Evolutionary conservation across 2,113 vertebrate species (phyloP).

Genomic region (Odocoileus virginianus): DNA sequence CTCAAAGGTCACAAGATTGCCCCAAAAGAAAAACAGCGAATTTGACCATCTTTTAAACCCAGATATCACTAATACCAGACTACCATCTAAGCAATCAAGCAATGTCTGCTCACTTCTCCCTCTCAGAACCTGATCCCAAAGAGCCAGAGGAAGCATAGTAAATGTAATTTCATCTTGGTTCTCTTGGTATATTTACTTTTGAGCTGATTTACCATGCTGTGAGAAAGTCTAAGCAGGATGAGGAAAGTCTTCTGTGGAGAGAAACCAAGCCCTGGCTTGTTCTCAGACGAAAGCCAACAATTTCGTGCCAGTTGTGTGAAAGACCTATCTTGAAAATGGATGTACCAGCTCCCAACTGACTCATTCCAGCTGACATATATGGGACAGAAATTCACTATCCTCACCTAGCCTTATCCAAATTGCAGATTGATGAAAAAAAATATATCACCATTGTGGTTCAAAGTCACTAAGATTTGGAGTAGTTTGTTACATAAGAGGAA

Average conservation of each 20-base stretch:
- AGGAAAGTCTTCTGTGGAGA: background rate
- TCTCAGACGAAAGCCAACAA: background rate
- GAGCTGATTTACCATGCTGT: background rate
- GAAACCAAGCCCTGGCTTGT: background rate
- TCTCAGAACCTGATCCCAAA: background rate
- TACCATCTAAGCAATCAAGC: background rate
- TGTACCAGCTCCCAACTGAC: background rate
- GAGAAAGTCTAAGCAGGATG: background rate
- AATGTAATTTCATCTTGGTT: background rate
- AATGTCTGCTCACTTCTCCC: background rate
- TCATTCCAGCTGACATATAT: background rate
- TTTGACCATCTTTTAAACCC: background rate
- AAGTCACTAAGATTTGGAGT: background rate
- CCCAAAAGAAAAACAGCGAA: background rate
- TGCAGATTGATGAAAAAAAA: background rate
- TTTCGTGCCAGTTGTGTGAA: background rate
- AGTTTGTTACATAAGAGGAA: background rate
- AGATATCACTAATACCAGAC: background rate
- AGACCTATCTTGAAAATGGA: background rate
- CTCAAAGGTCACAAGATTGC: background rate
- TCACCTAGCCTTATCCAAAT: background rate
- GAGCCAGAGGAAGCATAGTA: background rate
- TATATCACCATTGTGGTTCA: background rate
- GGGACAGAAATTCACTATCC: background rate
- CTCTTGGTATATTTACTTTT: background rate